phyloP scores from a whole-genome alignment of 2,113 vertebrate species.

The Cisticola juncidis region DNA sequence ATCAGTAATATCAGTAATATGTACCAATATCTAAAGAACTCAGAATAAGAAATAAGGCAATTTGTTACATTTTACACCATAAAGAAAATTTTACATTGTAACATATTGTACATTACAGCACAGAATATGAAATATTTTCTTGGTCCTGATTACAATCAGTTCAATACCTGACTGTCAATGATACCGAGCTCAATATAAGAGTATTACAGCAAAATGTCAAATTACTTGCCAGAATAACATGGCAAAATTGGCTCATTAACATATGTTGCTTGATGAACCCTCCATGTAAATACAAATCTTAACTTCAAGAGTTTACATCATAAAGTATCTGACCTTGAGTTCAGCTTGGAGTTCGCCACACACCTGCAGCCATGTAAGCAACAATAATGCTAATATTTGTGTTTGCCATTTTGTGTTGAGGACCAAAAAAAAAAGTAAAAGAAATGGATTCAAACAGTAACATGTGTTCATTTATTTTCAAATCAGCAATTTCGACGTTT shows the following conservation, averaged over 20 bases:
- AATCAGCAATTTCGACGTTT: slow-evolving; percentile 56
- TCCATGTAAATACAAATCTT: slow-evolving; percentile 43
- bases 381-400: slow-evolving; percentile 35
- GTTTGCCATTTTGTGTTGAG: slow-evolving; percentile 7
- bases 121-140: slow-evolving; percentile 33
- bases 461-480: slow-evolving; percentile 61
- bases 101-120: neutral
- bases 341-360: slow-evolving; percentile 39
- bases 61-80: neutral
- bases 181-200: slow-evolving; percentile 2
- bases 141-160: slow-evolving; percentile 18
- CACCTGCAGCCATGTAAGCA: slow-evolving; percentile 55
- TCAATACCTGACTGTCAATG: slow-evolving; percentile 17
- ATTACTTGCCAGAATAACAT: slow-evolving; percentile 50
- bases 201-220: slow-evolving; percentile 41
- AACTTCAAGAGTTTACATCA: slow-evolving; percentile 34
- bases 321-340: slow-evolving; percentile 61
- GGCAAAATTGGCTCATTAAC: slow-evolving; percentile 31
- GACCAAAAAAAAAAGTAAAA: slow-evolving; percentile 9
- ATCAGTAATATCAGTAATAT: neutral
- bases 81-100: neutral
- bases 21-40: neutral
- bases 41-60: neutral
- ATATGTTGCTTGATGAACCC: slow-evolving; percentile 25
- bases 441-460: slow-evolving; percentile 12